Evolutionary conservation across 2,888 invertebrate genomes (phyloP).

Genomic region (Mayetiola destructor): DNA sequence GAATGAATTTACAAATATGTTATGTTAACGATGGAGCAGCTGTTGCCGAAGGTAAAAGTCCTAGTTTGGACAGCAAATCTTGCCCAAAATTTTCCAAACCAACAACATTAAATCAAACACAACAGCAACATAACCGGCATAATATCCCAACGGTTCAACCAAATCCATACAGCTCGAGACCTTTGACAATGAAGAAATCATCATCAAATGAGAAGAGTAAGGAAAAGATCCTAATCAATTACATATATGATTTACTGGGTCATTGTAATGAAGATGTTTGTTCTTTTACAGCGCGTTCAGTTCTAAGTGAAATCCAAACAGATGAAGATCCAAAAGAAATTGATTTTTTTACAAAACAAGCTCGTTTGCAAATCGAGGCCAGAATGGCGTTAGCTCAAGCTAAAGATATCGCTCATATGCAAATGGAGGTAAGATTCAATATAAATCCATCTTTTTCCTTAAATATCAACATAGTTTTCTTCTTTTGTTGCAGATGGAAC

Average conservation of each 20-base stretch:
- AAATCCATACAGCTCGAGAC: constrained; percentile 25
- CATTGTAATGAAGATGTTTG: background rate
- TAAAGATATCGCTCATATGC: constrained; percentile 80
- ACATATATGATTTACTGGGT: too few relatives aligned
- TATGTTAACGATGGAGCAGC: constrained; percentile 74
- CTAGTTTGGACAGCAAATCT: constrained; percentile 54
- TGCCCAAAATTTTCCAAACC: constrained; percentile 28
- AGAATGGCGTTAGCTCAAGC: constrained; percentile 77
- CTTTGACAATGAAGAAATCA: constrained; percentile 24
- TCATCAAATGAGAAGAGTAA: constrained; percentile 16
- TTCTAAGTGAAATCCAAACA: constrained; percentile 38
- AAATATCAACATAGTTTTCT: constrained; percentile 23
- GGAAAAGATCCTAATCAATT: too few relatives aligned
- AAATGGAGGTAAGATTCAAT: constrained; percentile 57
- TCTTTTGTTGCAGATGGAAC: constrained; percentile 35
- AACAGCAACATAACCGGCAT: constrained; percentile 16
- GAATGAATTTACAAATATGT: constrained; percentile 89
- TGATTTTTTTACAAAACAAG: constrained; percentile 68
- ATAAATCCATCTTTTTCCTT: background rate
- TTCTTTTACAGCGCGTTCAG: constrained; percentile 33
- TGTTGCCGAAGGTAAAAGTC: constrained; percentile 69
- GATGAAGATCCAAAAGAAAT: constrained; percentile 46
- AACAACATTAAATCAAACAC: background rate
- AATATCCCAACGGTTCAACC: constrained; percentile 19
- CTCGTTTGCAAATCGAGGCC: constrained; percentile 72